phyloP scores from a whole-genome alignment of 2,797 vertebrate genomes.

The Mareca penelope region DNA sequence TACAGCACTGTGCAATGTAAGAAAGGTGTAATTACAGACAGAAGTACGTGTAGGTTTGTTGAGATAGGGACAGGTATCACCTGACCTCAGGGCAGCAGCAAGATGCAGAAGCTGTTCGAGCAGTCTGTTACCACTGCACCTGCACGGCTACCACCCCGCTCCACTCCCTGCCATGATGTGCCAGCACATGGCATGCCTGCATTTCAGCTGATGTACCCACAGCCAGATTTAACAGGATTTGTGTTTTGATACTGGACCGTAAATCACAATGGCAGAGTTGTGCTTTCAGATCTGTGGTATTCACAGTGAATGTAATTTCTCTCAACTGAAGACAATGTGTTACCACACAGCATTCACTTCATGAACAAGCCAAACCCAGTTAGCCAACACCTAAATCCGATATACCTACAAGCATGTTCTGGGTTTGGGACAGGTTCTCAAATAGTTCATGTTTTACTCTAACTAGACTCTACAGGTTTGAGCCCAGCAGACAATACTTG shows the following conservation, averaged over 20 bases:
- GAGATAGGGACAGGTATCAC: background rate
- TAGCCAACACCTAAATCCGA: background rate
- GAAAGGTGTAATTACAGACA: background rate
- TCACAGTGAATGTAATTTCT: background rate
- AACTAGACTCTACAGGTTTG: background rate
- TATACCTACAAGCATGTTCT: background rate
- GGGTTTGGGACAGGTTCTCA: background rate
- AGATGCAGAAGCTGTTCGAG: background rate
- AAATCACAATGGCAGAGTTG: background rate
- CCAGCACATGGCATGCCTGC: background rate
- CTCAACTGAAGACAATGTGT: background rate
- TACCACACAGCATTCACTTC: background rate
- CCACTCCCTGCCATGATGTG: fast-evolving
- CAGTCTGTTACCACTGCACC: background rate
- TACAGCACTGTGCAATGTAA: fast-evolving
- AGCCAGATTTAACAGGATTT: fast-evolving
- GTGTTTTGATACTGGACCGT: background rate
- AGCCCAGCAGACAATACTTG: background rate
- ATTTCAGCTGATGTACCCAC: background rate
- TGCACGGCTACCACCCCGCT: background rate
- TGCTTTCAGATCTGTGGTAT: background rate
- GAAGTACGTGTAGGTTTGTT: background rate
- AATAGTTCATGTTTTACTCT: background rate
- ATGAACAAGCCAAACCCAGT: background rate
- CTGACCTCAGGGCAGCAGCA: background rate